Evolutionary conservation across 2,797 vertebrate genomes (phyloP), one percentile per base, ranked within the genome.

Genomic region (Lepidocolaptes lacrymiger): DNA sequence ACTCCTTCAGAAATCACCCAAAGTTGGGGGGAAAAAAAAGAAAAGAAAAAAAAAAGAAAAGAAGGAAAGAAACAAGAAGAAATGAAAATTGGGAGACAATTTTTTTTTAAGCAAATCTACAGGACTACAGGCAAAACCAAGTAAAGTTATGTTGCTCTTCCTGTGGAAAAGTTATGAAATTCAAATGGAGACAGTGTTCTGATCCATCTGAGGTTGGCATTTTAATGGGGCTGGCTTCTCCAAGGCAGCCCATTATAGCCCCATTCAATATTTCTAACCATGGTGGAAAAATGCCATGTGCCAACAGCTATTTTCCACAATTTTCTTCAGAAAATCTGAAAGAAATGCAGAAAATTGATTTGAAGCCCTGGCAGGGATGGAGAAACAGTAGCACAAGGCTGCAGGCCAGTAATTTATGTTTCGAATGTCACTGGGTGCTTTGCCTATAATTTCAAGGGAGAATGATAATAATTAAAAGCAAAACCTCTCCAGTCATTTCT

Each of bases 251-350:
- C 91, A 89, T 97, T 98, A 96, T 92, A 95, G 92, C 85, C 95
- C 95, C 97, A 97, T 97, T 98, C 98, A 98, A 97, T 97, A 97
- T 96, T 95, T 96, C 97, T 96, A 97, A 98, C 97, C 97, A 96
- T 98, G 97, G 97, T 98, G 98, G 98, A 98, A 98, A 97, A 98
- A 97, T 97, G 97, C 97, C 97, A 97, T 96, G 93, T 97, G 97
- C 98, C 98, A 98, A 98, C 97, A 98, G 97, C 97, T 96, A 98
- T 98, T 98, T 98, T 98, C 98, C 98, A 98, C 97, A 96, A 97
- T 98, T 97, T 97, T 97, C 95, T 93, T 97, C 96, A 97, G 92
- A 97, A 98, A 98, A 97, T 97, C 97, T 95, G 91, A 98, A 97
- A 97, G 95, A 98, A 98, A 97, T 95, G 97, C 96, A 98, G 97